Evolutionary conservation across 1,140 invertebrate species (phyloP).

Genomic region (Teleopsis dalmanni): DNA sequence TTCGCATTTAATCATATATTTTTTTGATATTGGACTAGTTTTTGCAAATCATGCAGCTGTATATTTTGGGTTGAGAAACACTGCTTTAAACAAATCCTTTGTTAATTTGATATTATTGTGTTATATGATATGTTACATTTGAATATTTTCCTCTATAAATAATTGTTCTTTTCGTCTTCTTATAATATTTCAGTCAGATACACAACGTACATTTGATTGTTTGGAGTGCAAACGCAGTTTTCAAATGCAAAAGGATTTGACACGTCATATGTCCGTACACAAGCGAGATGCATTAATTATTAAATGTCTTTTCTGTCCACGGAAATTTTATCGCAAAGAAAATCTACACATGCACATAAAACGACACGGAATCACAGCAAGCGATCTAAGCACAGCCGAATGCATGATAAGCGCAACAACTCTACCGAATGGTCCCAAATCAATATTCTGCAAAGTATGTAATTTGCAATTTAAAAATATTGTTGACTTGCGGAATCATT

Average conservation of each 20-base stretch:
- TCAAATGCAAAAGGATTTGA: constrained; percentile 47
- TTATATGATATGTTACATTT: background rate
- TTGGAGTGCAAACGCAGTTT: constrained; percentile 46
- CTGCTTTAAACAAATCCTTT: background rate
- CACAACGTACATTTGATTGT: constrained; percentile 34
- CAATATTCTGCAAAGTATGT: constrained; percentile 29
- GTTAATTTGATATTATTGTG: background rate
- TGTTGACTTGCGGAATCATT: constrained; percentile 19
- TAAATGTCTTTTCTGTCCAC: constrained; percentile 48
- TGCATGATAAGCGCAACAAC: constrained; percentile 20
- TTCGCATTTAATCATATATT: no score
- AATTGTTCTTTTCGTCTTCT: background rate
- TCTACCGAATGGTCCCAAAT: constrained; percentile 26
- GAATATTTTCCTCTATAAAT: background rate
- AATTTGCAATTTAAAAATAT: constrained; percentile 20
- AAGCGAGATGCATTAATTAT: constrained; percentile 44
- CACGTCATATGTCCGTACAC: constrained; percentile 46
- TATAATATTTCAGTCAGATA: background rate
- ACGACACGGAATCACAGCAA: constrained; percentile 25
- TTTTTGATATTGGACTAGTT: no score
- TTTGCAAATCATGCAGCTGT: no score
- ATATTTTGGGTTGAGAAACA: background rate
- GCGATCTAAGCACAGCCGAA: constrained; percentile 28
- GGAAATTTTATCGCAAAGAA: constrained; percentile 48
- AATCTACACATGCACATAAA: constrained; percentile 39